Evolutionary conservation across 2,113 vertebrate species (phyloP), one percentile per base, ranked within the genome.

Genomic region (Chaetodon trifascialis): DNA sequence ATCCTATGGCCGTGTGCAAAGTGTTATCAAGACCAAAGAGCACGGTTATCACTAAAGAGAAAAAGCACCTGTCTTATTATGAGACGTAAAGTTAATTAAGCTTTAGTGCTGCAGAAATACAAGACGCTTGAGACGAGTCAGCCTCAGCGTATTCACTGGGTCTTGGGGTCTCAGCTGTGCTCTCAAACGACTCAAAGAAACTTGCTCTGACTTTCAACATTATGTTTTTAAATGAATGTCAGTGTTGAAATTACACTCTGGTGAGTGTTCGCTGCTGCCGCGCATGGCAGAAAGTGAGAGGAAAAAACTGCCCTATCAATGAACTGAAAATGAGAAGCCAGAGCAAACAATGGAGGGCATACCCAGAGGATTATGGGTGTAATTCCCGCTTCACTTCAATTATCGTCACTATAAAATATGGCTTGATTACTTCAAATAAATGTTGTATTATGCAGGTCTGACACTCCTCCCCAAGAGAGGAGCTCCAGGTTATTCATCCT

Each of bases 391-490:
- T 73, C 40, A 38, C 17, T 44, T 68, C 60, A 63, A 1, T 51
- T 66, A 71, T 73, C 15, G 67, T 21, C 12, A 25, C 17, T 51
- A 47, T 54, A 69, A 68, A 76, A 59, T 52, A 30, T 12, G 5
- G 8, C 44, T 74, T 81, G 17, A 75, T 64, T 69, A n/a, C 42
- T 71, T 77, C 17, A 65, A 78, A 70, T 60, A 82, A 75, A 58
- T 17, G 1, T 51, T 23, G 4, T 2, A 56, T 82, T 76, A 67
- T 52, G 11, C 75, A 67, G 40, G 51, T 58, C 58, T 54, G 60
- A 12, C 51, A 11, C 40, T 73, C 49, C 5, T 52, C 34, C 4
- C 36, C n/a, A 42, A 25, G 21, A 72, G 63, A 70, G 40, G 4
- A 76, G 40, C 60, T 64, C 36, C 11, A 52, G 49, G 49, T 79